Conservation (phyloP, 2,113 vertebrate genomes). For the Rallus limicola region DNA sequence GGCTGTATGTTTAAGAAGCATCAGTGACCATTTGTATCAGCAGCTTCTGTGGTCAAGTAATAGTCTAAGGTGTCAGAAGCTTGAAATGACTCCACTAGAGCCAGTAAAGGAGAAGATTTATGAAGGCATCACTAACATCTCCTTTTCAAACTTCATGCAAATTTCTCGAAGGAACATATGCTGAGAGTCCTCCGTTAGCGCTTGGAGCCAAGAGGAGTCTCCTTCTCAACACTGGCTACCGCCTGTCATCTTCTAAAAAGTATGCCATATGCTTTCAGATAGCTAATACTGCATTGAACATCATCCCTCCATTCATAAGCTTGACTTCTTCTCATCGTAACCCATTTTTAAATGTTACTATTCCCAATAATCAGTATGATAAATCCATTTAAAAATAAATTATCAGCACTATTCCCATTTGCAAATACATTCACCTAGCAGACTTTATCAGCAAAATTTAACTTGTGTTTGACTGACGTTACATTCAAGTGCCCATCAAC, state of each 20-base stretch:
- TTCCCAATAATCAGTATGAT: background rate
- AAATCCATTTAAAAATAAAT: background rate
- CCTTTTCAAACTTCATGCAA: background rate
- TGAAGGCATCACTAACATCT: background rate
- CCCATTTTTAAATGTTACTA: background rate
- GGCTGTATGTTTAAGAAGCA: background rate
- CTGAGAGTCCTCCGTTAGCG: background rate
- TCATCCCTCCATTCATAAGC: background rate
- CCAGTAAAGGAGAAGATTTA: background rate
- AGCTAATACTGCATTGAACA: background rate
- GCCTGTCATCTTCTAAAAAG: conserved; percentile 7
- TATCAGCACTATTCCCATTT: background rate
- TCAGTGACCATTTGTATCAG: background rate
- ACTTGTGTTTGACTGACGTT: background rate
- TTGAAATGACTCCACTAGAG: background rate
- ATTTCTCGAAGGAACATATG: conserved; percentile 12
- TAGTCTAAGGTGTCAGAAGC: background rate
- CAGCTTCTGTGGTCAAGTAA: background rate
- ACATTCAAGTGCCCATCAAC: background rate
- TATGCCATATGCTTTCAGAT: conserved; percentile 24
- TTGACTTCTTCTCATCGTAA: background rate
- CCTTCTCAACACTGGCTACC: background rate
- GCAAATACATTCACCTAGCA: background rate
- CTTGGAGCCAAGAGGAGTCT: conserved; percentile 1
- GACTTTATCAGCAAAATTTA: background rate